A percentile compares a stretch with the other conserved stretches of the same genome.
Conservation (phyloP, 2,113 vertebrate genomes). For the Cynocephalus volans region DNA sequence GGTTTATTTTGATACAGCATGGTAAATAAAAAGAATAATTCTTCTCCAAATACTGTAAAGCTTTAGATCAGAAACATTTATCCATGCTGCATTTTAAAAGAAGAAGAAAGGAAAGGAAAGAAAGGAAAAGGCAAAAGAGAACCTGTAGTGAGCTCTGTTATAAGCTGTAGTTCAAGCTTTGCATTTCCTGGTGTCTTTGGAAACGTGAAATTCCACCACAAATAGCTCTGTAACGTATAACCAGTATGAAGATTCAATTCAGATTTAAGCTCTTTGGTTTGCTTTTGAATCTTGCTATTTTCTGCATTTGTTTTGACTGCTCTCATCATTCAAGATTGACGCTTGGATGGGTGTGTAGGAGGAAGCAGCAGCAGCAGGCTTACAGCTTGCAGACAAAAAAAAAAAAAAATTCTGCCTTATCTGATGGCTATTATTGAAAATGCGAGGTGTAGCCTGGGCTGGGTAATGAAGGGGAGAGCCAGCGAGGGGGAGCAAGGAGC, state of each 20-base stretch:
- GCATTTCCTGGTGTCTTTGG: constrained; percentile 84
- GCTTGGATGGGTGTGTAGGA: constrained; percentile 93
- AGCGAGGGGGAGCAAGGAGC: constrained; percentile 92
- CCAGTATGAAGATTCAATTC: constrained; percentile 89
- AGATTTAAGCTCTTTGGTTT: constrained; percentile 89
- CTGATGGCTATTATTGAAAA: constrained; percentile 96
- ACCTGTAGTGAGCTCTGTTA: constrained; percentile 76
- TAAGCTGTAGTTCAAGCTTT: constrained; percentile 84
- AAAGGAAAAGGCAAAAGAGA: constrained; percentile 52
- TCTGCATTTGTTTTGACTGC: constrained; percentile 93
- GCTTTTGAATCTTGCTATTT: constrained; percentile 91
- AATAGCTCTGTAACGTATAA: constrained; percentile 86
- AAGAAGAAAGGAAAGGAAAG: constrained; percentile 49
- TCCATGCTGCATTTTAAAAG: constrained; percentile 65
- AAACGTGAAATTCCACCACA: constrained; percentile 89
- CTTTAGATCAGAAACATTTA: constrained; percentile 72
- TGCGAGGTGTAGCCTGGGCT: constrained; percentile 94
- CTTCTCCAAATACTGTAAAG: constrained; percentile 77
- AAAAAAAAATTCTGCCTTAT: constrained; percentile 95
- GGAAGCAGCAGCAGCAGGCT: constrained; percentile 92
- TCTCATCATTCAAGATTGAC: constrained; percentile 93
- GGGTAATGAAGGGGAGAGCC: constrained; percentile 93
- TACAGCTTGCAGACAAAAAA: constrained; percentile 96
- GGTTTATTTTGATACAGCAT: constrained; percentile 76
- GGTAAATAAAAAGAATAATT: constrained; percentile 70